Evolutionary conservation across 2,113 vertebrate genomes (phyloP), one percentile per base, ranked within the genome.

Genomic region (Mionectes macconnelli): DNA sequence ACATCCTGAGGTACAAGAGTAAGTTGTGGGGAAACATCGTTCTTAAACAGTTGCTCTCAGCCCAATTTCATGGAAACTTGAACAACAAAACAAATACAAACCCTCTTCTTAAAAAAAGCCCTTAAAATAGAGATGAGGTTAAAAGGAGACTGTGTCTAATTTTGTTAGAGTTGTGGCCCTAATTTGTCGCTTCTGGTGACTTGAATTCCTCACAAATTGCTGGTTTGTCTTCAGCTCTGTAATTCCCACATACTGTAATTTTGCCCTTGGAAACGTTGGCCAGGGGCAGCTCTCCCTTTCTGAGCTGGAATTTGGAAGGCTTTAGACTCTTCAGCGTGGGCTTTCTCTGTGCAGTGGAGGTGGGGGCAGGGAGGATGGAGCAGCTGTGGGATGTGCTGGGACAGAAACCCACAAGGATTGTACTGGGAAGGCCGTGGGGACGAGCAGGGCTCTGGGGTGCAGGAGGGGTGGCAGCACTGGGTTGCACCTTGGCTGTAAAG

Each of bases 141-240:
- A 93, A 97, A 95, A 97, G 89, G 89, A 97, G 94, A 76, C 76
- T 84, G 74, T 78, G 70, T 95, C 90, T 96, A 95, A 93, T 96
- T 96, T 91, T 93, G 92, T 94, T 94, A 84, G 83, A 52, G 0
- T 93, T 97, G 91, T 96, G 97, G 97, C 80, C 95, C 93, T 96
- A 82, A 96, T 97, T 97, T 95, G 87, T 96, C 13, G 83, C 88
- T 97, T 83, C 95, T 96, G 96, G 96, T 88, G 87, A 87, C 97
- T 97, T 82, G 93, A 92, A 98, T 98, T 97, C 97, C 96, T 97
- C 89, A 70, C 60, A 97, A 88, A 98, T 98, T 97, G 85, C 96
- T 93, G 90, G 97, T 97, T 97, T 96, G 79, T 47, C 94, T 97
- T 92, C 93, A 96, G 97, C 89, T 96, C 93, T 95, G 79, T 97